Evolutionary conservation across 2,888 invertebrate species (phyloP).

Genomic region (Phoronis australis): DNA sequence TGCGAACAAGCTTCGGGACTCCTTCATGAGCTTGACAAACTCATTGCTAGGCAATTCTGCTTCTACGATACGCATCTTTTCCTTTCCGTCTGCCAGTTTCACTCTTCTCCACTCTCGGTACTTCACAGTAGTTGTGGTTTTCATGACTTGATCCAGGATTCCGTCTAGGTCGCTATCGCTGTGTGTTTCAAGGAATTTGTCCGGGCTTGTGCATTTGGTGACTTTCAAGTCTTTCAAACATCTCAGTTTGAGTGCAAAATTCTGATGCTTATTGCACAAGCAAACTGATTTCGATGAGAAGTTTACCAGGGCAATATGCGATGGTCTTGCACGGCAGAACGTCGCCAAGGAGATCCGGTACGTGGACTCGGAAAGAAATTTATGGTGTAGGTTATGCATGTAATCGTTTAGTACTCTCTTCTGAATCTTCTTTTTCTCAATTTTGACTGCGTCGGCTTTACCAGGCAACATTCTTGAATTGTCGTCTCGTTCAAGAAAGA

Average conservation of each 20-base stretch:
- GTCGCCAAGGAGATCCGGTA: conserved; percentile 7
- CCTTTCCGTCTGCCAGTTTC: not conserved
- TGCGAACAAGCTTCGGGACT: not conserved
- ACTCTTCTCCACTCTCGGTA: too few relatives aligned
- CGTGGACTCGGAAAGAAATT: conserved; percentile 8
- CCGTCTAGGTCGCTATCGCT: not conserved
- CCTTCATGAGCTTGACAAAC: conserved; percentile 1
- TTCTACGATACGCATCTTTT: conserved; percentile 1
- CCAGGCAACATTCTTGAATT: conserved; percentile 11
- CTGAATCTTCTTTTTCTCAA: conserved; percentile 6
- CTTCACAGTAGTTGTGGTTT: not conserved
- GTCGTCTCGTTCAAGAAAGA: conserved; percentile 14
- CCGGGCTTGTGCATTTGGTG: too few relatives aligned
- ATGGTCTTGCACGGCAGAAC: too few relatives aligned
- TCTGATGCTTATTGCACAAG: conserved; percentile 6
- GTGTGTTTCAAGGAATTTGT: conserved; percentile 9
- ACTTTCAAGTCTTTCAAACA: too few relatives aligned
- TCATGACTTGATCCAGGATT: conserved; percentile 1
- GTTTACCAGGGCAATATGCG: conserved; percentile 7
- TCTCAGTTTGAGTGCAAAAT: too few relatives aligned
- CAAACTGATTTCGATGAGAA: conserved; percentile 2
- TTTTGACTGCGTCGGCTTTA: conserved; percentile 12
- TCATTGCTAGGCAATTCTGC: not conserved
- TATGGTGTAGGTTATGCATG: conserved; percentile 12
- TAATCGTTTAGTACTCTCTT: conserved; percentile 14